Conservation (phyloP, 2,888 invertebrate genomes). For the Drosophila neutralis region DNA sequence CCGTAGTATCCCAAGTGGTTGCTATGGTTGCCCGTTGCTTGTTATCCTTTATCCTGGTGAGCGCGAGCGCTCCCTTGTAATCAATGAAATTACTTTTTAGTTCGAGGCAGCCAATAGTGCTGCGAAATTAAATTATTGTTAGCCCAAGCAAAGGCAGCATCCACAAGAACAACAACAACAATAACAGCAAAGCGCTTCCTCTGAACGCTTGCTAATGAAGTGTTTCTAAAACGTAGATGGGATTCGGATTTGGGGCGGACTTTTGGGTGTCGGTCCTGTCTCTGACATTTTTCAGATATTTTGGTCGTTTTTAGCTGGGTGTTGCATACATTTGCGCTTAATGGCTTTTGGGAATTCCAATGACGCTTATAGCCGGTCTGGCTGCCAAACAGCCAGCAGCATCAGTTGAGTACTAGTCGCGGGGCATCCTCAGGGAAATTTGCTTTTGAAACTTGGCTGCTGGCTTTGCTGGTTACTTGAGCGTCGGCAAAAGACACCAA, state of each 20-base stretch:
- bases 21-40: slow-evolving; percentile 48
- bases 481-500: slow-evolving; percentile 26
- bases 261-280: slow-evolving; percentile 30
- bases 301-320: slow-evolving; percentile 54
- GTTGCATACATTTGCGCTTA: slow-evolving; percentile 79
- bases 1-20: slow-evolving; percentile 56
- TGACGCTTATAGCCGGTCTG: slow-evolving; percentile 75
- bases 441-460: slow-evolving; percentile 69
- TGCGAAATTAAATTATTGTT: slow-evolving; percentile 75
- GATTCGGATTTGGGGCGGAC: slow-evolving; percentile 22
- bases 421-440: slow-evolving; percentile 73
- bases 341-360: slow-evolving; percentile 78
- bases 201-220: slow-evolving; percentile 74
- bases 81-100: slow-evolving; percentile 79
- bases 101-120: slow-evolving; percentile 68
- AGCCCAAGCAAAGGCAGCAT: slow-evolving; percentile 32
- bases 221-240: slow-evolving; percentile 64
- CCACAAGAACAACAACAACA: slow-evolving; percentile 1
- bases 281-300: slow-evolving; percentile 74
- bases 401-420: slow-evolving; percentile 28
- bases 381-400: slow-evolving; percentile 38
- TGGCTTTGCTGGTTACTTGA: slow-evolving; percentile 19
- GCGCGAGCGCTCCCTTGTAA: slow-evolving; percentile 53
- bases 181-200: slow-evolving; percentile 31
- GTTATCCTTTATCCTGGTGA: slow-evolving; percentile 54